Base-by-base conservation (phyloP, 2,797 vertebrate genomes). In the Danio aesculapii region DNA sequence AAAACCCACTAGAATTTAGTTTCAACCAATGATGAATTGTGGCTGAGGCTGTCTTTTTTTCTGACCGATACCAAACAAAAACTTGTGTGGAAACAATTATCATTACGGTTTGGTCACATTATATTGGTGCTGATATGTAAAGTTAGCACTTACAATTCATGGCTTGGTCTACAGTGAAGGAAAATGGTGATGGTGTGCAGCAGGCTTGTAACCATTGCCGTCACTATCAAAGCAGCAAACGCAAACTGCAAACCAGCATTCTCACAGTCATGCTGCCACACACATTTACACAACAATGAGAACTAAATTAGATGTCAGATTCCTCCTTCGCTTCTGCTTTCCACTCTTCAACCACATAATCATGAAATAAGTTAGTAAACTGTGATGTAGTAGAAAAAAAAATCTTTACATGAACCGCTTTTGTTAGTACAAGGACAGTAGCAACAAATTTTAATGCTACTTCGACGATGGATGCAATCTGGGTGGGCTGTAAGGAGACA, bases 91-190 rank as follows among this genome's bases (percentile, higher is more conserved):
- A 67, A 49, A 67, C 19, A 47, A 13, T 16, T 43, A 10, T 52
- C 5, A 68, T 50, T 68, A 14, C 12, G 50, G 21, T 11, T 6
- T 4, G 49, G 21, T 52, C 13, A n/a, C 21, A 52, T 21, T 47
- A 66, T 14, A 55, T 30, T 30, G 10, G 6, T 0, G 6, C 30
- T 59, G 30, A 72, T 17, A 72, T 64, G 41, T 46, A 16, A 70
- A 76, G 17, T 52, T 71, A 70, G 66, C 39, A 88, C 88, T 87
- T 75, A 93, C 92, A 88, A 75, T 80, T 91, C 82, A 85, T 90
- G 88, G 79, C 86, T 89, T 14, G 72, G 84, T 84, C 83, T 86
- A 2, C 88, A 46, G 13, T 75, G 64, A 19, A 85, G n/a, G 61
- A 14, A 63, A 19, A 57, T 0, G 0, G 86, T 49, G 41, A 87